These are phyloP conservation scores for Cetoscarus ocellatus DNA, from an alignment of 2,797 vertebrate genomes.

Conservation along the genomic window DNA sequence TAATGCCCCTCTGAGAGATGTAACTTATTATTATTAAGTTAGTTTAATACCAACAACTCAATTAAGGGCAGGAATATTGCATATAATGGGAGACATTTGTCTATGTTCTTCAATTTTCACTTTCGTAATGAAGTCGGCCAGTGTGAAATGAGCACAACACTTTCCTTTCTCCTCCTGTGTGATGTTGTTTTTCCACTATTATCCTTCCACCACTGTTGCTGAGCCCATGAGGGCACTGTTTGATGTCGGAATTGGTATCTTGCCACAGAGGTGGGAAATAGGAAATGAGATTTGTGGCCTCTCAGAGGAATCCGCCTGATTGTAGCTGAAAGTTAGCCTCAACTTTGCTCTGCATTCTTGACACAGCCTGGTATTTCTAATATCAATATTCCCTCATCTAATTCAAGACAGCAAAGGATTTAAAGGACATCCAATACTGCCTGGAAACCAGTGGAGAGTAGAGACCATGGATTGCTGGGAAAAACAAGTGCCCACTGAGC, in stretches of 20 bases:
- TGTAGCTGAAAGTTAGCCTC: conserved; percentile 54
- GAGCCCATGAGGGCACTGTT: conserved; percentile 65
- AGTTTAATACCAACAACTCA: not conserved
- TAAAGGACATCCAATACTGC: conserved; percentile 25
- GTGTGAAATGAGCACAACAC: conserved; percentile 18
- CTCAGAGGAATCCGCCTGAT: conserved; percentile 56
- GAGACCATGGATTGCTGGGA: conserved; percentile 3
- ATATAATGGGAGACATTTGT: not conserved
- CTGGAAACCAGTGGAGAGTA: conserved; percentile 3
- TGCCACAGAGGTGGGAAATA: conserved; percentile 62
- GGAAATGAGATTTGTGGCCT: conserved; percentile 77
- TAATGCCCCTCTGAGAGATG: too few species aligned
- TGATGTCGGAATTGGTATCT: conserved; percentile 76
- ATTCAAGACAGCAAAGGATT: conserved; percentile 33
- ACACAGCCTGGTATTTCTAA: conserved; percentile 56
- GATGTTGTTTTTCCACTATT: conserved; percentile 60
- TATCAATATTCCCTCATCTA: conserved; percentile 56
- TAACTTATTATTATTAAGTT: not conserved
- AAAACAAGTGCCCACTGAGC: conserved; percentile 9
- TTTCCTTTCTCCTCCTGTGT: conserved; percentile 28
- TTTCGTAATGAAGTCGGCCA: conserved; percentile 14
- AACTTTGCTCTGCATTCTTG: conserved; percentile 63
- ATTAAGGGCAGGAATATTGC: not conserved
- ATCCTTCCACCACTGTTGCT: conserved; percentile 55
- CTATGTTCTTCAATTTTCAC: not conserved